Evolutionary conservation across 1,140 invertebrate species (phyloP).

Genomic region (Bombus affinis): DNA sequence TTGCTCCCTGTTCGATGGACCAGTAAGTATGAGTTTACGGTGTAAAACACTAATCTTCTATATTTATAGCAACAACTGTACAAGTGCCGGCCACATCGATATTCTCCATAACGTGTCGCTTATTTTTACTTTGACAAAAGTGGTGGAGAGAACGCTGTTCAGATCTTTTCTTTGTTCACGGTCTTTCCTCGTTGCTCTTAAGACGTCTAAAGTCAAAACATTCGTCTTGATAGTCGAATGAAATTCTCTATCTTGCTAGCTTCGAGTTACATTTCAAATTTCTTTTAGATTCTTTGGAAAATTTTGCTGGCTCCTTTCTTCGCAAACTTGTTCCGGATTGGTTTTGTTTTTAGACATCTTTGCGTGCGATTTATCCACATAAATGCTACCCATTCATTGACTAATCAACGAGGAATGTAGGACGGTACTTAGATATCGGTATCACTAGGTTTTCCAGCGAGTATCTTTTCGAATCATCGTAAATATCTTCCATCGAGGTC

Average conservation of each 20-base stretch:
- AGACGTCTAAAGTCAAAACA: constrained; percentile 6
- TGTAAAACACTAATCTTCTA: constrained; percentile 83
- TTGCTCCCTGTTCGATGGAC: constrained; percentile 33
- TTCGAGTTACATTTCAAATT: neutral
- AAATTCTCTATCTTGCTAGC: neutral
- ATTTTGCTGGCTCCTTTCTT: neutral
- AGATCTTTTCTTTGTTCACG: constrained; percentile 12
- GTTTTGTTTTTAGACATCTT: constrained; percentile 6
- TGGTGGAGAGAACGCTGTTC: constrained; percentile 56
- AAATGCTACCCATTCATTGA: neutral
- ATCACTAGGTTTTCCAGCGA: constrained; percentile 3
- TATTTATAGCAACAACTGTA: constrained; percentile 83
- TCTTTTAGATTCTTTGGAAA: neutral
- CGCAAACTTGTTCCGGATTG: neutral
- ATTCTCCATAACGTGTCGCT: constrained; percentile 68
- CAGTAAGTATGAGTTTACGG: constrained; percentile 68
- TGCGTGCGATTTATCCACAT: neutral
- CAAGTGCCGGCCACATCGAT: constrained; percentile 79
- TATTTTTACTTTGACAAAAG: constrained; percentile 67
- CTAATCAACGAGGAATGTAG: constrained; percentile 39
- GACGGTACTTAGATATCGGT: constrained; percentile 38
- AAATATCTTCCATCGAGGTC: neutral
- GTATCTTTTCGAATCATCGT: neutral
- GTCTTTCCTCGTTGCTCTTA: constrained; percentile 4
- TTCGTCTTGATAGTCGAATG: too few species aligned